phyloP scores from a whole-genome alignment of 35 echinoderm and acorn worm genomes.

The Lytechinus variegatus region DNA sequence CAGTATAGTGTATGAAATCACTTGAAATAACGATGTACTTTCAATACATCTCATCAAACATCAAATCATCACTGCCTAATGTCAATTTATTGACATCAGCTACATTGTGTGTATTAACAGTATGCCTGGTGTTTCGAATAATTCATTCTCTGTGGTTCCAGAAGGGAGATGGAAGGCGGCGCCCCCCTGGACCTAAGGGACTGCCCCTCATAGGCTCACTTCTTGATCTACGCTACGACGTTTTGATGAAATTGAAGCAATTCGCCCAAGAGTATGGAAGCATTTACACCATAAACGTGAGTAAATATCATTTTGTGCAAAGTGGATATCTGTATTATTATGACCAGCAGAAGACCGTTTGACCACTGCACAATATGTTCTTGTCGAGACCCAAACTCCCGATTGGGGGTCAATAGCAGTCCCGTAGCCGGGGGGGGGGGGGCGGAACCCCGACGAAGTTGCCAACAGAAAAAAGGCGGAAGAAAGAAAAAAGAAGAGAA shows the following conservation, averaged over 20 bases:
- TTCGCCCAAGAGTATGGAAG: neutral
- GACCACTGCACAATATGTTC: too few species aligned
- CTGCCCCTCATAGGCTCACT: conserved; percentile 12
- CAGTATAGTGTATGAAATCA: too few species aligned
- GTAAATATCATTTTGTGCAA: neutral
- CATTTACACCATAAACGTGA: conserved; percentile 33
- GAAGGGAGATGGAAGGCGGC: neutral
- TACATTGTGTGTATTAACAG: neutral
- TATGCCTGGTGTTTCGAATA: neutral
- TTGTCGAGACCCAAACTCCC: too few species aligned
- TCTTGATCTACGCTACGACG: neutral
- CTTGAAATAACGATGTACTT: too few species aligned
- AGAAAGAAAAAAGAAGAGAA: neutral
- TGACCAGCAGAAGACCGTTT: too few species aligned
- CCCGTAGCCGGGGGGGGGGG: too few species aligned
- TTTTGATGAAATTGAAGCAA: conserved; percentile 6
- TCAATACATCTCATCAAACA: neutral
- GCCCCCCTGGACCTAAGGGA: neutral
- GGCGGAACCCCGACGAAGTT: neutral
- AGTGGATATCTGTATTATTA: too few species aligned
- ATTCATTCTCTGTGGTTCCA: neutral
- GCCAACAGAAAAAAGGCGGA: neutral
- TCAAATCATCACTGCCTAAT: neutral
- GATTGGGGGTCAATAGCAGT: too few species aligned
- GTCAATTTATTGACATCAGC: neutral